phyloP scores from a whole-genome alignment of 2,888 invertebrate genomes.

The Sacculina carcini region DNA sequence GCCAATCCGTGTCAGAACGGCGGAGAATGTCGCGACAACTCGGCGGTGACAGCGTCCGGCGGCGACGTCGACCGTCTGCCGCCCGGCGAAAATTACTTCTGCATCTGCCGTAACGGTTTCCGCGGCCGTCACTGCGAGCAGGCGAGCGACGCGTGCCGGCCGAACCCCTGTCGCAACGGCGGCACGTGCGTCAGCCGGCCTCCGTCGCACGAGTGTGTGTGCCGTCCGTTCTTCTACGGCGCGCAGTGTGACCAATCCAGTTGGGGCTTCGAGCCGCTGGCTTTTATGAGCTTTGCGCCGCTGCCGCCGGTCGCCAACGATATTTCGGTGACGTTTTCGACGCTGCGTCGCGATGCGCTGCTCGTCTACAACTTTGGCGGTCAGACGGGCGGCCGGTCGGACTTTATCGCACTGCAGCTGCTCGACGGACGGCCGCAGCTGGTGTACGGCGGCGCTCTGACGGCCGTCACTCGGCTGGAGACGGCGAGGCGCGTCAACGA shows the following conservation, averaged over 20 bases:
- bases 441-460: conserved; percentile 66
- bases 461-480: conserved; percentile 49
- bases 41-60: conserved; percentile 60
- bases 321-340: conserved; percentile 68
- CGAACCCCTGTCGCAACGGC: conserved; percentile 73
- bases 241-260: conserved; percentile 71
- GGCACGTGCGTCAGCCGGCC: conserved; percentile 68
- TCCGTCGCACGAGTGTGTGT: conserved; percentile 50
- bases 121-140: conserved; percentile 72
- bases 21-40: conserved; percentile 66
- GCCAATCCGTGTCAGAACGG: conserved; percentile 69
- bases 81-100: too few relatives aligned
- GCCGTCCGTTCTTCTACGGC: conserved; percentile 59
- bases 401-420: conserved; percentile 74
- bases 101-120: conserved; percentile 69
- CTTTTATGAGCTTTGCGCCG: conserved; percentile 64
- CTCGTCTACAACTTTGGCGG: conserved; percentile 75
- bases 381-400: conserved; percentile 62
- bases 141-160: conserved; percentile 56
- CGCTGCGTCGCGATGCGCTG: conserved; percentile 56
- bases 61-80: too few relatives aligned
- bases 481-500: conserved; percentile 46
- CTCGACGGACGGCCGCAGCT: conserved; percentile 57
- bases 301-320: conserved; percentile 70
- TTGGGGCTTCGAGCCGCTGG: conserved; percentile 63